These are phyloP conservation scores for Aulostomus chinensis DNA, from an alignment of 2,797 vertebrate species.

Conservation along the genomic window DNA sequence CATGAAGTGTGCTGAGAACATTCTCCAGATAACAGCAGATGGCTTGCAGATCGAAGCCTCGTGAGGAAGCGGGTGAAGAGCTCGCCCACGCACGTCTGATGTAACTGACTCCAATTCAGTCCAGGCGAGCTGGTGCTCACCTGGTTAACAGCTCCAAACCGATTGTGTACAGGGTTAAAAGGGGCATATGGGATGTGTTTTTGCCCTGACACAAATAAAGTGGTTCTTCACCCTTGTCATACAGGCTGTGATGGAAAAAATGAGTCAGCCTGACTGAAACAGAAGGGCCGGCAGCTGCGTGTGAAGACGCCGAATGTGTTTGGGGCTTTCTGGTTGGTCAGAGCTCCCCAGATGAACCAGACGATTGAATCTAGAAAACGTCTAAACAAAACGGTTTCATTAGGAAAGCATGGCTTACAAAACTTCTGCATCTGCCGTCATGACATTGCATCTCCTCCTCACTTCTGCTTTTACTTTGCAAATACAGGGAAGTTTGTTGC, in stretches of 20 bases:
- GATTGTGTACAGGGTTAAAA: not conserved
- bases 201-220: conserved; percentile 23
- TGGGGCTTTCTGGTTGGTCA: conserved; percentile 26
- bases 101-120: not conserved
- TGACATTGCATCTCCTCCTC: conserved; percentile 20
- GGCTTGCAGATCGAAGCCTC: conserved; percentile 60
- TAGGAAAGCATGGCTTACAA: conserved; percentile 32
- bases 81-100: conserved; percentile 36
- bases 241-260: conserved; percentile 57
- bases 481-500: conserved; percentile 34
- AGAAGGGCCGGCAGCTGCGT: conserved; percentile 42
- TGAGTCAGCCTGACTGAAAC: conserved; percentile 27
- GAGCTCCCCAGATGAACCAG: conserved; percentile 1
- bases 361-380: not conserved
- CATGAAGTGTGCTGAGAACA: conserved; percentile 71
- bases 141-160: conserved; percentile 12
- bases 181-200: conserved; percentile 19
- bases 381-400: conserved; percentile 31
- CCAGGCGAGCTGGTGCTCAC: conserved; percentile 24
- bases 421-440: conserved; percentile 27
- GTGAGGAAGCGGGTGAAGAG: conserved; percentile 30
- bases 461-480: conserved; percentile 58
- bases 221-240: conserved; percentile 39
- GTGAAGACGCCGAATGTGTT: conserved; percentile 24
- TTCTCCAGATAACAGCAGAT: conserved; percentile 77